Evolutionary conservation across 2,888 invertebrate genomes (phyloP).

Genomic region (Brachyptera risi): DNA sequence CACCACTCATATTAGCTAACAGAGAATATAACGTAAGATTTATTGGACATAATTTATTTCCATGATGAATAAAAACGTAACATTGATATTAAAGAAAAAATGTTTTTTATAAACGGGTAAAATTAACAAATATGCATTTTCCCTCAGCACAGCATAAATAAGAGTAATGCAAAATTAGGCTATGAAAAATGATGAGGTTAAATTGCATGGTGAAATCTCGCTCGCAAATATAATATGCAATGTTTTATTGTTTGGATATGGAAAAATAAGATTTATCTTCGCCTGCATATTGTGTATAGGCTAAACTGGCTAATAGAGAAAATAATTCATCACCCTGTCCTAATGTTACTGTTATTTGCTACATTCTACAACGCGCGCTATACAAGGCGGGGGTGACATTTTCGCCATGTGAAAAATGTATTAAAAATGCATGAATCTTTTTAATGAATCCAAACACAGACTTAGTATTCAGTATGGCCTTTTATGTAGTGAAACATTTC

Average conservation of each 20-base stretch:
- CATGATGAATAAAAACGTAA: conserved; percentile 12
- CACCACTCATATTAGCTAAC: too few relatives aligned
- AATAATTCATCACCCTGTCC: too few relatives aligned
- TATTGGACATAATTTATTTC: conserved; percentile 17
- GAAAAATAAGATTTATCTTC: background rate
- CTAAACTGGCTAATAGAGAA: too few relatives aligned
- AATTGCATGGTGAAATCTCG: conserved; percentile 2
- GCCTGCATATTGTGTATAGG: too few relatives aligned
- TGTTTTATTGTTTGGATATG: background rate
- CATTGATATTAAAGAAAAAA: conserved; percentile 23
- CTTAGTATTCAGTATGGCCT: too few relatives aligned
- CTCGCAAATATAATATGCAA: background rate
- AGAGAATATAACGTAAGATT: conserved; percentile 1
- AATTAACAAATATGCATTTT: conserved; percentile 12
- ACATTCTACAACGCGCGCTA: too few relatives aligned
- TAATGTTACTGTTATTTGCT: too few relatives aligned
- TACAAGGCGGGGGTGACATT: too few relatives aligned
- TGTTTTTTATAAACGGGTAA: conserved; percentile 11
- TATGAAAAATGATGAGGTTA: conserved; percentile 17
- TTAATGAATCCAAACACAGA: too few relatives aligned
- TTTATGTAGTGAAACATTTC: too few relatives aligned
- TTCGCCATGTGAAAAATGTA: too few relatives aligned
- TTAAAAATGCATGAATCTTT: too few relatives aligned
- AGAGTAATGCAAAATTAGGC: conserved; percentile 3
- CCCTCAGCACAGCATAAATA: conserved; percentile 4